These are phyloP conservation scores for Ceriagrion tenellum DNA, from an alignment of 2,888 invertebrate species.

Conservation along the genomic window DNA sequence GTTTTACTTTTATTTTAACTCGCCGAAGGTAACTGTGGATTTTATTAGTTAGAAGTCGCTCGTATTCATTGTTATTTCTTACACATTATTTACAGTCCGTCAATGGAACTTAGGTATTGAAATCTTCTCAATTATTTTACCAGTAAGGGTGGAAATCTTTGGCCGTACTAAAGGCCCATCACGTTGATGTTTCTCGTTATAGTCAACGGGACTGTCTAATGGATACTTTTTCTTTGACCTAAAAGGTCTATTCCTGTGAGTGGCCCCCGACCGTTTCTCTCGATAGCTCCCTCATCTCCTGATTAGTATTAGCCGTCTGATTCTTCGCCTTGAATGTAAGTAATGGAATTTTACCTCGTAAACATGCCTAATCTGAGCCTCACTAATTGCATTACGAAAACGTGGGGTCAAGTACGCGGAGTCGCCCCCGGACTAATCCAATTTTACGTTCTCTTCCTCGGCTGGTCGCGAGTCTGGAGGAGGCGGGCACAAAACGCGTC, in stretches of 20 bases:
- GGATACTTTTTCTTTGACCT: no score
- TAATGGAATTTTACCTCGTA: neutral
- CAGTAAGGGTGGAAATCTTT: no score
- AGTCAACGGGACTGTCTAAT: neutral
- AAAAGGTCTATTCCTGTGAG: neutral
- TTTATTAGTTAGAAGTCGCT: no score
- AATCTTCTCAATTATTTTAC: no score
- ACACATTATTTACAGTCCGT: no score
- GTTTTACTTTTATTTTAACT: no score
- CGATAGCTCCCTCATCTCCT: neutral
- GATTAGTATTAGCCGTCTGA: neutral
- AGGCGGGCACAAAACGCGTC: neutral
- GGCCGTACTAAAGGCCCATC: no score
- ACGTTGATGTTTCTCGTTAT: neutral
- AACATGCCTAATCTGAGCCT: neutral
- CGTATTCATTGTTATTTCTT: no score
- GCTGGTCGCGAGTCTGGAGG: neutral
- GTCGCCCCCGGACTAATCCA: neutral
- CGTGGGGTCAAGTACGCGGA: neutral
- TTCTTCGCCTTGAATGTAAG: neutral
- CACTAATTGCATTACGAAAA: constrained; percentile 24
- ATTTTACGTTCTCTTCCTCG: neutral
- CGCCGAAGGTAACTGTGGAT: no score
- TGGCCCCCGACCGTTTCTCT: neutral
- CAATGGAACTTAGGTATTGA: no score